Percentiles rank a stretch among this genome's conserved stretches.
Evolutionary conservation across 1,140 invertebrate genomes (phyloP).

Genomic region (Drosophila bipectinata): DNA sequence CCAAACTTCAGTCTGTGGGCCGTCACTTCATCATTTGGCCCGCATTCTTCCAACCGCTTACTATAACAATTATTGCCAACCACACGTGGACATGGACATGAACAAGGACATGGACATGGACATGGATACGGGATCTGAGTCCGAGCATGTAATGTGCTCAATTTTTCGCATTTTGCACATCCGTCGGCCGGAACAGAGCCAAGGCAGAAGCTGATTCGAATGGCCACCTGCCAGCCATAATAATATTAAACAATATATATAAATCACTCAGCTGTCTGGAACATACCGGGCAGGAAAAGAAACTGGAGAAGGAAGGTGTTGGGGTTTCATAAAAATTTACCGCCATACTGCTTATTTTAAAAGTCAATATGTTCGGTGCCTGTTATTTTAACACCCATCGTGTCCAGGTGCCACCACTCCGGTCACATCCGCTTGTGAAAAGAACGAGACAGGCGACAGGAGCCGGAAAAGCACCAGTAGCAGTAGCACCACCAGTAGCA

Average conservation of each 20-base stretch:
- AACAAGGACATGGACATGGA: conserved; percentile 18
- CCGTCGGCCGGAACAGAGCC: conserved; percentile 50
- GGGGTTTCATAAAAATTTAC: conserved; percentile 78
- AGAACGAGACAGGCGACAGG: conserved; percentile 55
- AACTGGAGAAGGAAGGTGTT: background rate
- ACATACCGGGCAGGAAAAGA: conserved; percentile 34
- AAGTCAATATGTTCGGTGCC: conserved; percentile 79
- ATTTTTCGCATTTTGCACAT: conserved; percentile 80
- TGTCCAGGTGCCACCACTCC: conserved; percentile 71
- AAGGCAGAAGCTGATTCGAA: conserved; percentile 27
- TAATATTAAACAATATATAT: conserved; percentile 82
- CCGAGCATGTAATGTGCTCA: conserved; percentile 69
- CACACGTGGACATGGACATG: conserved; percentile 61
- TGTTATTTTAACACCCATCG: conserved; percentile 80
- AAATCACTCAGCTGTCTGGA: conserved; percentile 77
- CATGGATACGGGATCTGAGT: conserved; percentile 12
- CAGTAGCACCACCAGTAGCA: conserved; percentile 27
- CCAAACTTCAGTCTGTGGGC: conserved; percentile 16
- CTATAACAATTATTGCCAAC: conserved; percentile 78
- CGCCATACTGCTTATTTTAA: conserved; percentile 80
- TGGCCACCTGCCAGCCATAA: conserved; percentile 74
- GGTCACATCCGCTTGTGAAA: conserved; percentile 65
- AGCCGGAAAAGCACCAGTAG: conserved; percentile 42
- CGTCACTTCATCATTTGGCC: conserved; percentile 59
- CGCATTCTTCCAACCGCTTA: conserved; percentile 50